Base-by-base conservation (phyloP, 2,888 invertebrate genomes). In the Catocala sponsa region DNA sequence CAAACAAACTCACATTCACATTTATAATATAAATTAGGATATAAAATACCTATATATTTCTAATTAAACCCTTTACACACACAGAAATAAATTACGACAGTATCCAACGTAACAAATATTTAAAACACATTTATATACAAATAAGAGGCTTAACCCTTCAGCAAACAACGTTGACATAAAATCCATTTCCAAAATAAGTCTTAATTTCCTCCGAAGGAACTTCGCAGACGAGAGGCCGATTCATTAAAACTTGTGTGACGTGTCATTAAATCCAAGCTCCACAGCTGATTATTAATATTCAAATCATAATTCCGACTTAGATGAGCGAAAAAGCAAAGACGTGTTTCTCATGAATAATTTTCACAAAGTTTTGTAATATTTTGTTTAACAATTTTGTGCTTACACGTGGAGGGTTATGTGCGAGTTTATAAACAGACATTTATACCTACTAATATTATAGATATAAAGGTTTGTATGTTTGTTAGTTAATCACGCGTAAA, bases 201-300 rank as follows among this genome's bases (percentile, higher is more conserved):
- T 85, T 89, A 90, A 92, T 89, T 91, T 87, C 85, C 86, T 82
- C 73, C 72, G 69, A 74, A 58, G 66, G 64, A 91, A 93, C 82
- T 93, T 92, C 68, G 79, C 82, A 87, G 90, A 88, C 90, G 87
- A 80, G 83, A 83, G 85, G 79, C 80, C 82, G 85, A 88, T 93
- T 91, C 92, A 92, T 94, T 94, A 90, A 91, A 94, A 93, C 91
- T 94, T 92, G 86, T 84, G 88, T 93, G 92, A 91, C 92, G 90
- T 91, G 87, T 92, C 92, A 93, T 94, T 94, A 91, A 90, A 86
- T 85, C 83, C 75, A 83, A 57, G 83, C 82, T 80, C 55, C 83
- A 78, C 82, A 84, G 57, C 69, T 89, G 89, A 91, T 91, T 91
- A 94, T 92, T 91, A 92, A 91, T 90, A 92, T 92, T 92, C 90